Conservation (phyloP, 35 echinoderm and acorn worm genomes). For the Lytechinus pictus region DNA sequence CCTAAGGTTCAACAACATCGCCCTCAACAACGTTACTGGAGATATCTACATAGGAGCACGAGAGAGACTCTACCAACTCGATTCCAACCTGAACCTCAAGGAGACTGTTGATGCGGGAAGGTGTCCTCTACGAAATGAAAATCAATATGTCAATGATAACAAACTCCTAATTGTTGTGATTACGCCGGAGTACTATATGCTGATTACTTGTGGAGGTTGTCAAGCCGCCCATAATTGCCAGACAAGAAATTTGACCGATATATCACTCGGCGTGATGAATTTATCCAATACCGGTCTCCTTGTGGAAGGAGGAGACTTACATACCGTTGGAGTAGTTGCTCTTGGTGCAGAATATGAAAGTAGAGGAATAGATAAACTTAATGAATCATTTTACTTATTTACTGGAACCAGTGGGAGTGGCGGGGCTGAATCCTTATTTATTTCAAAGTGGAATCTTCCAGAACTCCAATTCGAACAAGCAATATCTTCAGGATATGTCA, state of each 20-base stretch:
- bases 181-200: not conserved
- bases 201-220: slow-evolving; percentile 58
- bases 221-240: slow-evolving; percentile 47
- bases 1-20: too few relatives aligned
- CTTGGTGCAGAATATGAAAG: not conserved
- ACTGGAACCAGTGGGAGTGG: not conserved
- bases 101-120: too few relatives aligned
- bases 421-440: not conserved
- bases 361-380: not conserved
- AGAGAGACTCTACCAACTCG: slow-evolving; percentile 48
- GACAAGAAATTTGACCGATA: slow-evolving; percentile 24
- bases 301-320: not conserved
- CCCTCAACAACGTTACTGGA: too few relatives aligned
- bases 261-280: not conserved
- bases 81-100: slow-evolving; percentile 1
- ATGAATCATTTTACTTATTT: not conserved
- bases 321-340: slow-evolving; percentile 20
- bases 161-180: slow-evolving; percentile 51
- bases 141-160: slow-evolving; percentile 35
- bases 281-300: too few relatives aligned
- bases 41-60: too few relatives aligned
- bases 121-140: too few relatives aligned
- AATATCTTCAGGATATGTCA: too few relatives aligned
- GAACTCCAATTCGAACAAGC: not conserved
- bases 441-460: not conserved